phyloP scores from a whole-genome alignment of 2,113 vertebrate species.

The Thamnaconus septentrionalis region DNA sequence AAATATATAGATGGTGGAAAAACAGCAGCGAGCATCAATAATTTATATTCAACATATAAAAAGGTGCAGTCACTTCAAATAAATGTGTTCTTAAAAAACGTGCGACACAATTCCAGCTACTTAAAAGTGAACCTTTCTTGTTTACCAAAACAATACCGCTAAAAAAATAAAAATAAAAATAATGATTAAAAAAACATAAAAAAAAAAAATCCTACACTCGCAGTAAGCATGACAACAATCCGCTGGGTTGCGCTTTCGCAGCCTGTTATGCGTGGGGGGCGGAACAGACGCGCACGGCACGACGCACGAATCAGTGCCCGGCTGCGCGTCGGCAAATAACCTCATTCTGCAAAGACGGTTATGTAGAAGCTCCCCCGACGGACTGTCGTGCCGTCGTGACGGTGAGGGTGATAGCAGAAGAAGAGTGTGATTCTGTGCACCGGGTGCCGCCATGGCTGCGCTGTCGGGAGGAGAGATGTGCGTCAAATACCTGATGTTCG shows the following conservation, averaged over 20 bases:
- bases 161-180: neutral
- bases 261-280: conserved; percentile 50
- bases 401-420: neutral
- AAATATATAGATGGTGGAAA: too few relatives aligned
- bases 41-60: too few relatives aligned
- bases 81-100: too few relatives aligned
- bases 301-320: conserved; percentile 38
- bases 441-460: conserved; percentile 66
- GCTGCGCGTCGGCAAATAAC: conserved; percentile 49
- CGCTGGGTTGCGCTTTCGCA: neutral
- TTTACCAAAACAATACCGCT: neutral
- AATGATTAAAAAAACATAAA: neutral
- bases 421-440: conserved; percentile 9
- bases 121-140: too few relatives aligned
- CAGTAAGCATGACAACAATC: neutral
- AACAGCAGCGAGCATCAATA: too few relatives aligned
- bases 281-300: conserved; percentile 58
- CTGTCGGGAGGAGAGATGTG: conserved; percentile 92
- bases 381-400: neutral
- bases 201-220: neutral
- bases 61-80: too few relatives aligned
- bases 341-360: conserved; percentile 45
- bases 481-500: conserved; percentile 93
- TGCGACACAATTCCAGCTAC: too few relatives aligned
- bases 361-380: conserved; percentile 18